Evolutionary conservation across 2,113 vertebrate genomes (phyloP), one percentile per base, ranked within the genome.

Genomic region (Polyodon spathula): DNA sequence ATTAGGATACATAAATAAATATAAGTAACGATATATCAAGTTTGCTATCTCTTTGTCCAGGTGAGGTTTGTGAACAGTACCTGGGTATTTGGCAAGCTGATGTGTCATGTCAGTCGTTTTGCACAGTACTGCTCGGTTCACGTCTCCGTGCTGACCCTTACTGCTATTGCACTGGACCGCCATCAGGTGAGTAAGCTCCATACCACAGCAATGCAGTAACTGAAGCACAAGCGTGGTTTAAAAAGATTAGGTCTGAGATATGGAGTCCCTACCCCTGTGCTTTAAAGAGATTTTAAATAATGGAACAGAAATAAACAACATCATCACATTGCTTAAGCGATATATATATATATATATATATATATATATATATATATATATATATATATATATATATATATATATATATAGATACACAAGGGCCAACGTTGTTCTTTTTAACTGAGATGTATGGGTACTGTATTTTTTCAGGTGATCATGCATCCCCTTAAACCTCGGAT

Each of bases 41-140:
- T n/a, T n/a, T n/a, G n/a, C n/a, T n/a, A n/a, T n/a, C n/a, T n/a
- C 5, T 62, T 14, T 59, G 51, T 54, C 42, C 70, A 90, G 88
- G 85, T 85, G 50, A 71, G 80, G 37, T 90, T 90, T 58, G 79
- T 90, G 6, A 86, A 83, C 76, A 89, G 86, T 41, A 87, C 83
- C 1, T 87, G 88, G 84, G 65, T 88, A 6, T 90, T 90, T 65
- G 88, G 87, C 0, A 85, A 82, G 69, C 65, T 69, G 43, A 88
- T 89, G 84, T 89, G 86, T 6, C 87, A 91, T n/a, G 12, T 90
- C 8, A 90, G 85, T 67, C 73, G 84, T 0, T 91, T 90, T 69
- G 84, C 84, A 0, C 88, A 90, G 65, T 90, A 88, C 68, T 87
- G 85, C 58, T 91, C 86, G 0, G 83, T 88, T 6, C 85, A 90